phyloP scores from a whole-genome alignment of 1,140 invertebrate species.

The Neuroterus valhalla region DNA sequence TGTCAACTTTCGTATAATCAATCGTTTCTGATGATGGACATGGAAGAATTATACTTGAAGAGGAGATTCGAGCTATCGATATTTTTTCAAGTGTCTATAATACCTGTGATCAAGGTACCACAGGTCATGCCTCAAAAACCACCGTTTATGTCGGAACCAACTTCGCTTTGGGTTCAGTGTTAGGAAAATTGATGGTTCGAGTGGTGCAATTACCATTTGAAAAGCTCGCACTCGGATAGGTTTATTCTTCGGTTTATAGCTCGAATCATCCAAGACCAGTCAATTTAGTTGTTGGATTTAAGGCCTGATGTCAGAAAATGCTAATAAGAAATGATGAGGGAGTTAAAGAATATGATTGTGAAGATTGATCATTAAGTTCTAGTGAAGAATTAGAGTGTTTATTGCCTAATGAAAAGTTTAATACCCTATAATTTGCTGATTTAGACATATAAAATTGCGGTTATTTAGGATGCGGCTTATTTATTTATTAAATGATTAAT shows the following conservation, averaged over 20 bases:
- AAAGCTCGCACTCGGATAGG: background rate
- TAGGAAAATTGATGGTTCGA: slow-evolving; percentile 17
- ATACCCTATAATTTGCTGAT: background rate
- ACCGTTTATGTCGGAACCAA: background rate
- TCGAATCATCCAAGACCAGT: background rate
- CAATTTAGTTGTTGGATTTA: background rate
- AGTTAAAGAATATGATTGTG: background rate
- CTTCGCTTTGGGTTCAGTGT: background rate
- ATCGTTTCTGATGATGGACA: background rate
- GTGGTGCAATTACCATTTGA: slow-evolving; percentile 1
- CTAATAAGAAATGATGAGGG: background rate
- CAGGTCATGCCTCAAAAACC: background rate
- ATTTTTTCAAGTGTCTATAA: background rate
- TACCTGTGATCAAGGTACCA: background rate
- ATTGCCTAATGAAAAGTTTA: slow-evolving; percentile 5
- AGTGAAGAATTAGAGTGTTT: slow-evolving; percentile 2
- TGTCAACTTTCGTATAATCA: background rate
- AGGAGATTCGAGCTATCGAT: no score
- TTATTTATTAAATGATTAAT: slow-evolving; percentile 13
- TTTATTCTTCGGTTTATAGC: background rate
- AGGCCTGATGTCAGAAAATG: background rate
- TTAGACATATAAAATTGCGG: no score
- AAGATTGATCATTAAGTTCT: background rate
- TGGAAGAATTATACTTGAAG: background rate
- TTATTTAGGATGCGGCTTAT: no score